A percentile compares a stretch with the other conserved stretches of the same genome.
These are phyloP conservation scores for Exocentrus adspersus DNA, from an alignment of 2,888 invertebrate genomes.

Conservation along the genomic window DNA sequence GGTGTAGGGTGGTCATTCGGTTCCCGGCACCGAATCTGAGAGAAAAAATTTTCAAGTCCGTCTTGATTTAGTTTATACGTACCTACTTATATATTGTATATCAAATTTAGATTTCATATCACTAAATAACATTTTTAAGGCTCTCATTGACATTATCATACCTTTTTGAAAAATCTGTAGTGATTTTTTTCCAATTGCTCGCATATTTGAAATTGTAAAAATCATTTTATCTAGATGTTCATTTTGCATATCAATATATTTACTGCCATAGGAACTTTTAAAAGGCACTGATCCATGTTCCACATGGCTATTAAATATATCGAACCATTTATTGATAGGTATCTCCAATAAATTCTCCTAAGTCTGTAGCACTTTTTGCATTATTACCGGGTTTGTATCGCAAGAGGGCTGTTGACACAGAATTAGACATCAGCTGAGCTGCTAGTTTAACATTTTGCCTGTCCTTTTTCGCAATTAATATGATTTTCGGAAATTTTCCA, in stretches of 20 bases:
- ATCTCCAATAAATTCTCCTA: slow-evolving; percentile 26
- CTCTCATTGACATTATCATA: slow-evolving; percentile 12
- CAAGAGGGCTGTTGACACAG: slow-evolving; percentile 22
- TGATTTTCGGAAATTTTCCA: slow-evolving; percentile 14
- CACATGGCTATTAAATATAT: slow-evolving; percentile 27
- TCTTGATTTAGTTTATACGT: slow-evolving; percentile 18
- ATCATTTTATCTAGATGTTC: slow-evolving; percentile 14
- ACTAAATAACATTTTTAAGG: slow-evolving; percentile 14
- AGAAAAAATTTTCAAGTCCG: slow-evolving; percentile 15
- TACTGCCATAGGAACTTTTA: slow-evolving; percentile 20
- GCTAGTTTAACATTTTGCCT: slow-evolving; percentile 26
- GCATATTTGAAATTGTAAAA: slow-evolving; percentile 6
- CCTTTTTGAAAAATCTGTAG: slow-evolving; percentile 25
- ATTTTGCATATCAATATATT: slow-evolving; percentile 5
- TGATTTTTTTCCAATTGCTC: slow-evolving; percentile 17
- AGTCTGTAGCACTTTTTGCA: neutral
- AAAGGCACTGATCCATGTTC: slow-evolving; percentile 5
- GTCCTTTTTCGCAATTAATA: slow-evolving; percentile 17
- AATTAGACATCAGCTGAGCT: slow-evolving; percentile 23
- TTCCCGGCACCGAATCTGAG: no score
- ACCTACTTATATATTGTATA: slow-evolving; percentile 6
- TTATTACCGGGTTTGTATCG: neutral
- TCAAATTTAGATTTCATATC: slow-evolving; percentile 11
- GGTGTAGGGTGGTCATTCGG: neutral
- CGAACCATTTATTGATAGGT: slow-evolving; percentile 26